These are phyloP conservation scores for Ganaspis brasiliensis DNA, from an alignment of 2,888 invertebrate genomes.

Conservation along the genomic window DNA sequence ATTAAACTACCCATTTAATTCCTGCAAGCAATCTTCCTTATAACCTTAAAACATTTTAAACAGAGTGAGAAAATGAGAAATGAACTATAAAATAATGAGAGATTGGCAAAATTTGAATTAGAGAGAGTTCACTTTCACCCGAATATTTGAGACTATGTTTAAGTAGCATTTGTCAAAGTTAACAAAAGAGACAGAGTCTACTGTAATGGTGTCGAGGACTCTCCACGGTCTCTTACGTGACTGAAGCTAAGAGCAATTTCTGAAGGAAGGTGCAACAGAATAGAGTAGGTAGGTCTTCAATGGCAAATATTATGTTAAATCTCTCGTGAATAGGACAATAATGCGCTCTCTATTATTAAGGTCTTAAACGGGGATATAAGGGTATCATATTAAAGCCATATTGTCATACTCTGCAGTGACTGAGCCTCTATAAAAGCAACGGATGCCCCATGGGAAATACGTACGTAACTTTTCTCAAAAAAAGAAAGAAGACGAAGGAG, in stretches of 20 bases:
- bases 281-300: conserved; percentile 74
- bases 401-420: conserved; percentile 69
- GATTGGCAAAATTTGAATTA: neutral
- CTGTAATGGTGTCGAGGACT: conserved; percentile 44
- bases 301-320: conserved; percentile 80
- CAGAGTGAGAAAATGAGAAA: conserved; percentile 14
- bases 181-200: conserved; percentile 47
- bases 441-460: conserved; percentile 73
- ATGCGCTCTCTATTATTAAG: conserved; percentile 72
- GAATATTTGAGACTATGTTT: neutral
- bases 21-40: too few species aligned
- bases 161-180: neutral
- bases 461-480: conserved; percentile 52
- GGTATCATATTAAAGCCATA: conserved; percentile 73
- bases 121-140: neutral
- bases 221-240: conserved; percentile 48
- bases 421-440: conserved; percentile 64
- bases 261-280: conserved; percentile 61
- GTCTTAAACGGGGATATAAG: conserved; percentile 73
- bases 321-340: conserved; percentile 78
- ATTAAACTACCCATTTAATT: too few species aligned
- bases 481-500: neutral
- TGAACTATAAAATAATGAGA: neutral
- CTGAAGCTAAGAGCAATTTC: conserved; percentile 62
- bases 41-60: too few species aligned